phyloP scores from a whole-genome alignment of 2,113 vertebrate genomes.

The Mugil cephalus region DNA sequence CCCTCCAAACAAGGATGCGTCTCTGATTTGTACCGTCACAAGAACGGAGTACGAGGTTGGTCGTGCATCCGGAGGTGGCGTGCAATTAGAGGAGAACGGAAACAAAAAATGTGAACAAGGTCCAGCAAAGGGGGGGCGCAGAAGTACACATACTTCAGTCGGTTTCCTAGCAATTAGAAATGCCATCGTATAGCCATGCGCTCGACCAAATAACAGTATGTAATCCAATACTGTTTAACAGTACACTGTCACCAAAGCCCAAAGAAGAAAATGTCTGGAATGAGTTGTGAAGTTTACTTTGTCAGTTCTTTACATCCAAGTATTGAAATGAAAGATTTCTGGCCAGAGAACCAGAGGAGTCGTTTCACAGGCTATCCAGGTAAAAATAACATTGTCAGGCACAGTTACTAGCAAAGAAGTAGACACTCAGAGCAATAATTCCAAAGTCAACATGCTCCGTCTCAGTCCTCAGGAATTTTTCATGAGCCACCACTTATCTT shows the following conservation, averaged over 20 bases:
- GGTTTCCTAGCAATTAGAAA: not conserved
- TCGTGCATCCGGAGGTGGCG: not conserved
- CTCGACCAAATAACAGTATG: not conserved
- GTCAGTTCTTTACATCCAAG: slow-evolving; percentile 43
- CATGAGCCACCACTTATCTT: slow-evolving; percentile 86
- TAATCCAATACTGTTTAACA: slow-evolving; percentile 12
- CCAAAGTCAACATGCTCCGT: slow-evolving; percentile 78
- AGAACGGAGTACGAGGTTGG: not conserved
- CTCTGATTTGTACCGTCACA: not conserved
- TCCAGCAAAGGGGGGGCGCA: not conserved
- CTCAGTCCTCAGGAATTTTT: slow-evolving; percentile 82
- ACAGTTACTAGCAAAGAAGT: slow-evolving; percentile 62
- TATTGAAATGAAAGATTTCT: slow-evolving; percentile 48
- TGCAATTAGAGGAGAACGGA: slow-evolving; percentile 1
- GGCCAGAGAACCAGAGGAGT: slow-evolving; percentile 46
- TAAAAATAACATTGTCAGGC: slow-evolving; percentile 76
- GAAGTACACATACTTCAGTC: not conserved
- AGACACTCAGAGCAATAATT: slow-evolving; percentile 72
- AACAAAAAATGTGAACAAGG: not conserved
- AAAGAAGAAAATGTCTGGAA: slow-evolving; percentile 45
- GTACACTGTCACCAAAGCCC: not conserved
- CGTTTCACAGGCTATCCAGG: slow-evolving; percentile 60
- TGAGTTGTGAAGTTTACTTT: slow-evolving; percentile 34
- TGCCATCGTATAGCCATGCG: not conserved
- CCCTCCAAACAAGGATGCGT: not conserved